Percentiles rank a stretch among this genome's conserved stretches.
These are phyloP conservation scores for Boleophthalmus pectinirostris DNA, from an alignment of 2,113 vertebrate species.

Conservation along the genomic window DNA sequence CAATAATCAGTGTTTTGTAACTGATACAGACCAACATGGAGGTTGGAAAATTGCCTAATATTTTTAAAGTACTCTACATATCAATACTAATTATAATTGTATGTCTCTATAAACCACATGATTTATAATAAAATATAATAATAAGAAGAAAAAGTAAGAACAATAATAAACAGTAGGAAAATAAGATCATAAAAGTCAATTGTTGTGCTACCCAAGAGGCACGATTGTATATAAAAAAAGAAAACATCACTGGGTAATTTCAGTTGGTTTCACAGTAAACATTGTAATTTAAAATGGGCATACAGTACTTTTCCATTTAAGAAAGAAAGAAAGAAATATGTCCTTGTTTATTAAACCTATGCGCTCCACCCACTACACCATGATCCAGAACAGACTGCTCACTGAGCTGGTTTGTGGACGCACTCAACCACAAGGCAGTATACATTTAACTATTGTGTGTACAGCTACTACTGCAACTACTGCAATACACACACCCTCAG, in stretches of 20 bases:
- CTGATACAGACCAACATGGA: too few species aligned
- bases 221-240: too few species aligned
- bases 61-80: too few species aligned
- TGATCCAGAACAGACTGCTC: not conserved
- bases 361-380: not conserved
- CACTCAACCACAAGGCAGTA: not conserved
- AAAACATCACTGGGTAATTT: not conserved
- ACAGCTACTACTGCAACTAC: not conserved
- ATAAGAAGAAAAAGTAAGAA: too few species aligned
- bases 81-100: too few species aligned
- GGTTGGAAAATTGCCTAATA: too few species aligned
- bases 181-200: too few species aligned
- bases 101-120: too few species aligned
- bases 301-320: not conserved
- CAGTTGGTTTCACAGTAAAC: not conserved
- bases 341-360: not conserved
- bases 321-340: not conserved
- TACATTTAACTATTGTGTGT: not conserved
- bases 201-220: too few species aligned
- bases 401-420: not conserved
- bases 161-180: too few species aligned
- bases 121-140: too few species aligned
- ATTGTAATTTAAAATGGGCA: not conserved
- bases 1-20: too few species aligned
- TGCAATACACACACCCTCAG: slow-evolving; percentile 12